These are phyloP conservation scores for Nomada fabriciana DNA, from an alignment of 2,888 invertebrate genomes.

Conservation along the genomic window DNA sequence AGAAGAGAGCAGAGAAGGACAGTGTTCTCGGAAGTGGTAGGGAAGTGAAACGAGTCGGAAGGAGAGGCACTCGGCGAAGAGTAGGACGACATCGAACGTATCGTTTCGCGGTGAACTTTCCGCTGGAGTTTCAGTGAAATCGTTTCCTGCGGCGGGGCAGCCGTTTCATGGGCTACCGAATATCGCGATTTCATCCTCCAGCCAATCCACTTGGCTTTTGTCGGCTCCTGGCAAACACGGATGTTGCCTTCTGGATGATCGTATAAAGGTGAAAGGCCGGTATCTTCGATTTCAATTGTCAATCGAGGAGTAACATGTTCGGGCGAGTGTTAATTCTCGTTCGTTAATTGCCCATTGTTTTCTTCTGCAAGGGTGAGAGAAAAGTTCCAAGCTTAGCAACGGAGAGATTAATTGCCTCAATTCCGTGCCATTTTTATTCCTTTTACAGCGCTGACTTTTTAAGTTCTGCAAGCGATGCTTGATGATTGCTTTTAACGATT, in stretches of 20 bases:
- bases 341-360: too few relatives aligned
- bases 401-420: too few relatives aligned
- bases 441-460: too few relatives aligned
- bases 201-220: conserved; percentile 56
- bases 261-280: not conserved
- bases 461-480: too few relatives aligned
- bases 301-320: not conserved
- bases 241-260: conserved; percentile 18
- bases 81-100: conserved; percentile 59
- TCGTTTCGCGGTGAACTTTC: conserved; percentile 64
- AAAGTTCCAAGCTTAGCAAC: too few relatives aligned
- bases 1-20: not conserved
- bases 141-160: conserved; percentile 62
- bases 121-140: conserved; percentile 58
- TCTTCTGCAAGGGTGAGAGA: too few relatives aligned
- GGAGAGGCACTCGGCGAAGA: conserved; percentile 37
- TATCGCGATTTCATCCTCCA: conserved; percentile 59
- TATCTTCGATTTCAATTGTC: conserved; percentile 6
- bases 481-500: not conserved
- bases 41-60: conserved; percentile 26
- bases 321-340: too few relatives aligned
- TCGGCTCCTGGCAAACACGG: conserved; percentile 54
- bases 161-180: conserved; percentile 65
- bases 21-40: not conserved
- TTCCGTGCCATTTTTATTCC: too few relatives aligned